phyloP scores from a whole-genome alignment of 2,888 invertebrate genomes.

The Formica aserva region DNA sequence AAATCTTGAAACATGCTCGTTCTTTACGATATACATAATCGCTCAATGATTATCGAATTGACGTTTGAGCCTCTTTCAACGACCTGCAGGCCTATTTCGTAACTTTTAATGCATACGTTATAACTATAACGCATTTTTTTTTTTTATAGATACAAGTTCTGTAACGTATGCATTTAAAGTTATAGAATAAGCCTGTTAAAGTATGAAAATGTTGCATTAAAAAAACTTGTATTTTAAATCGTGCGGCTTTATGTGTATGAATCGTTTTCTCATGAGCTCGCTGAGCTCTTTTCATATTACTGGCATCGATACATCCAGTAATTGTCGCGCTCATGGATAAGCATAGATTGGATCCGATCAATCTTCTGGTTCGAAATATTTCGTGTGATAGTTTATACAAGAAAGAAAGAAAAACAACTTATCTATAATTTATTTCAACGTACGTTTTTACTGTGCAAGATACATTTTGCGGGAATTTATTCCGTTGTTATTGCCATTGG shows the following conservation, averaged over 20 bases:
- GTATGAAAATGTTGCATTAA: neutral
- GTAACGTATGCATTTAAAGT: neutral
- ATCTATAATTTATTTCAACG: neutral
- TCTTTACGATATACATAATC: neutral
- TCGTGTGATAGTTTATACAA: slow-evolving; percentile 62
- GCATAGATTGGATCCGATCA: slow-evolving; percentile 67
- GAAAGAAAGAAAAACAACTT: slow-evolving; percentile 4
- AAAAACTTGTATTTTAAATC: slow-evolving; percentile 34
- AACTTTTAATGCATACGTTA: neutral
- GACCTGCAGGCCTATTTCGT: neutral
- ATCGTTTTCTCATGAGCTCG: neutral
- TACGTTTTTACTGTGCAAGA: slow-evolving; percentile 2
- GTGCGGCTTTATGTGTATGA: slow-evolving; percentile 11
- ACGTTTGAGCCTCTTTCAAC: neutral
- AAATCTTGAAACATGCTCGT: neutral
- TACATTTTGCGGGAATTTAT: slow-evolving; percentile 20
- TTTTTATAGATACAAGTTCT: neutral
- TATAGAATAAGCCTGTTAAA: neutral
- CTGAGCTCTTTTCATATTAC: slow-evolving; percentile 42
- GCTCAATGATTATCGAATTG: slow-evolving; percentile 12
- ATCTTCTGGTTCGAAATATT: slow-evolving; percentile 63
- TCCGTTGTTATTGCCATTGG: neutral
- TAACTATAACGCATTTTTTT: neutral
- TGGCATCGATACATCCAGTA: slow-evolving; percentile 24
- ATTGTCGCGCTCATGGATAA: neutral